These are phyloP conservation scores for Corydoras maculifer DNA, from an alignment of 2,113 vertebrate species.

Conservation along the genomic window DNA sequence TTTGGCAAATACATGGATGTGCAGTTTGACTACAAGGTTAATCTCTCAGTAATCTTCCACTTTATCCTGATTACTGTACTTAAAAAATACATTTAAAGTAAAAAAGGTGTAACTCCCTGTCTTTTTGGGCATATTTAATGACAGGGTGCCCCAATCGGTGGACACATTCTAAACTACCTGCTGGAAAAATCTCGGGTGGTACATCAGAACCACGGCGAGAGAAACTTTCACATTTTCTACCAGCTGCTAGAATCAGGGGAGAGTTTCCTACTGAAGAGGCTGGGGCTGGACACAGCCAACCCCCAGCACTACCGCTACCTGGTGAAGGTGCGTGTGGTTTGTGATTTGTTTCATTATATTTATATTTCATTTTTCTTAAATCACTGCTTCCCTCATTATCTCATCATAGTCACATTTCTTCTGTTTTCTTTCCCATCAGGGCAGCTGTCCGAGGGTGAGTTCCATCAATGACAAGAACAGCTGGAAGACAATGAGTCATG, in stretches of 20 bases:
- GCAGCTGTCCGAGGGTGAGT: constrained; percentile 90
- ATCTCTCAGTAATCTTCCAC: neutral
- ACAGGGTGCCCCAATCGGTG: constrained; percentile 87
- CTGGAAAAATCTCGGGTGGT: constrained; percentile 95
- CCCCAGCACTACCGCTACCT: constrained; percentile 86
- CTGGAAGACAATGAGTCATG: constrained; percentile 86
- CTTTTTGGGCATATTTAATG: neutral
- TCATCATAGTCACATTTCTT: neutral
- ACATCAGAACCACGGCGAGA: constrained; percentile 92
- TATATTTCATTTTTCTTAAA: neutral
- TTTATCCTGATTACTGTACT: too few species aligned
- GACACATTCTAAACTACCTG: constrained; percentile 95
- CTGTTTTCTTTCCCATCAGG: constrained; percentile 57
- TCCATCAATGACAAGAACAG: constrained; percentile 93
- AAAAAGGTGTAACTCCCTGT: neutral
- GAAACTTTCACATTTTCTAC: constrained; percentile 98
- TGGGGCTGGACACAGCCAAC: constrained; percentile 78
- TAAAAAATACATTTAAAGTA: too few species aligned
- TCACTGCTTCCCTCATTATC: neutral
- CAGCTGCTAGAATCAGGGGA: constrained; percentile 91
- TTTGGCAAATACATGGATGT: constrained; percentile 98
- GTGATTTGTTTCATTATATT: neutral
- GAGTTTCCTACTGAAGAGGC: constrained; percentile 70
- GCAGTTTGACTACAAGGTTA: constrained; percentile 95
- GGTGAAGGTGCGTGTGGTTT: constrained; percentile 74